phyloP scores from a whole-genome alignment of 2,113 vertebrate species.

The Saccopteryx bilineata region DNA sequence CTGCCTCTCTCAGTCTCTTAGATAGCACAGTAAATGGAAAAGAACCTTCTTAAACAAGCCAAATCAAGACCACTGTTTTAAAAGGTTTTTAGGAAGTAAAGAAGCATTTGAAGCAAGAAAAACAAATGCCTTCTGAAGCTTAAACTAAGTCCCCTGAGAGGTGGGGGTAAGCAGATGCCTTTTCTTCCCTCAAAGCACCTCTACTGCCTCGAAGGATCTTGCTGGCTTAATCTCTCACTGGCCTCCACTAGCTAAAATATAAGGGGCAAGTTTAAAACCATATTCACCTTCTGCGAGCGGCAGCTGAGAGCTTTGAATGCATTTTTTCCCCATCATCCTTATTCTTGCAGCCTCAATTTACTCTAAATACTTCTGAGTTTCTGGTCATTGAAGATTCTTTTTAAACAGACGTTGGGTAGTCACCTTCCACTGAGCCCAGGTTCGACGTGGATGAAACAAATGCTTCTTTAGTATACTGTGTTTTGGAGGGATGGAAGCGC shows the following conservation, averaged over 20 bases:
- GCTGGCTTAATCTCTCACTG: constrained; percentile 79
- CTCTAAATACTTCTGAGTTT: neutral
- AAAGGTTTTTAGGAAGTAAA: constrained; percentile 52
- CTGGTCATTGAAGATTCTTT: neutral
- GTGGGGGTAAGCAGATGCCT: neutral
- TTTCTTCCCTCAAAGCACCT: constrained; percentile 72
- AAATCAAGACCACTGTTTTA: constrained; percentile 59
- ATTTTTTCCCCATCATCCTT: constrained; percentile 59
- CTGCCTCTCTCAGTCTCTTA: constrained; percentile 55
- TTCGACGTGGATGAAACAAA: constrained; percentile 43
- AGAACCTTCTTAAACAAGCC: constrained; percentile 46
- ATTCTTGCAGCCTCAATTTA: constrained; percentile 65
- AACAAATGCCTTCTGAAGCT: constrained; percentile 81
- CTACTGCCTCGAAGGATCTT: constrained; percentile 48
- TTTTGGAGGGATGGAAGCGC: neutral
- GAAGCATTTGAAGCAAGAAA: constrained; percentile 78
- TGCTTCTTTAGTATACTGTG: neutral
- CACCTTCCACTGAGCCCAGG: neutral
- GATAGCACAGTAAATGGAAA: constrained; percentile 65
- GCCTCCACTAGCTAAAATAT: constrained; percentile 77
- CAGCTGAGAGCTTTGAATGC: constrained; percentile 71
- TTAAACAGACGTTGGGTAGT: constrained; percentile 2
- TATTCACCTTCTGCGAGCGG: constrained; percentile 75
- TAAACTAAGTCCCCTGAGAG: constrained; percentile 80
- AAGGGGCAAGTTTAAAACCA: constrained; percentile 75